Percentiles rank a stretch among this genome's conserved stretches.
Conservation (phyloP, 2,888 invertebrate species). For the Erpobdella octoculata region DNA sequence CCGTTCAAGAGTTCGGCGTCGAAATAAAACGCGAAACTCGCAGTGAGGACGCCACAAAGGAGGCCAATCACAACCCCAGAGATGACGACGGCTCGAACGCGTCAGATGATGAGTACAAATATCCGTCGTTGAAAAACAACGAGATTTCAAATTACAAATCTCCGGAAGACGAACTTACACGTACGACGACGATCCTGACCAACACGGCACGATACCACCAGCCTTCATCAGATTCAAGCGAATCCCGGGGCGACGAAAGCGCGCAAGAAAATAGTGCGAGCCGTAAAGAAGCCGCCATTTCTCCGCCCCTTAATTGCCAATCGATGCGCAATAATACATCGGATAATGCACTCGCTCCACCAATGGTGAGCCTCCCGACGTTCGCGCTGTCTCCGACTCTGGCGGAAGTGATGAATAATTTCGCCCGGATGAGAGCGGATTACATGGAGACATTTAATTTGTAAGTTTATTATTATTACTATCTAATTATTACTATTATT, state of each 20-base stretch:
- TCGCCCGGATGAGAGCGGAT: neutral
- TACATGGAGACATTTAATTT: neutral
- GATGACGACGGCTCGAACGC: neutral
- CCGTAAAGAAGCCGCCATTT: conserved; percentile 10
- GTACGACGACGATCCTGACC: neutral
- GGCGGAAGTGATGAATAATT: neutral
- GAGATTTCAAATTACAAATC: neutral
- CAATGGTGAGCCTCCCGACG: neutral
- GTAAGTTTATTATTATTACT: neutral
- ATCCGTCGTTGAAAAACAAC: no score
- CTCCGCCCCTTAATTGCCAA: conserved; percentile 13
- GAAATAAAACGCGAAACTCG: neutral
- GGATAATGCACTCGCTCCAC: conserved; percentile 7
- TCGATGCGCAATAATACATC: conserved; percentile 11
- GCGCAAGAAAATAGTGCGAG: conserved; percentile 10
- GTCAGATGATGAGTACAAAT: no score
- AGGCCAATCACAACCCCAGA: neutral
- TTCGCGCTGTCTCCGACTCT: neutral
- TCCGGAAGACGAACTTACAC: neutral
- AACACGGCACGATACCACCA: no score
- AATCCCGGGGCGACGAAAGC: conserved; percentile 2
- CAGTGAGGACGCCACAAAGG: neutral
- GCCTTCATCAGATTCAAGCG: no score
- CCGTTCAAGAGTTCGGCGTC: neutral
- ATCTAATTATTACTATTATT: neutral